These are phyloP conservation scores for Trichacis sp. DNA, from an alignment of 2,888 invertebrate genomes.

Conservation along the genomic window DNA sequence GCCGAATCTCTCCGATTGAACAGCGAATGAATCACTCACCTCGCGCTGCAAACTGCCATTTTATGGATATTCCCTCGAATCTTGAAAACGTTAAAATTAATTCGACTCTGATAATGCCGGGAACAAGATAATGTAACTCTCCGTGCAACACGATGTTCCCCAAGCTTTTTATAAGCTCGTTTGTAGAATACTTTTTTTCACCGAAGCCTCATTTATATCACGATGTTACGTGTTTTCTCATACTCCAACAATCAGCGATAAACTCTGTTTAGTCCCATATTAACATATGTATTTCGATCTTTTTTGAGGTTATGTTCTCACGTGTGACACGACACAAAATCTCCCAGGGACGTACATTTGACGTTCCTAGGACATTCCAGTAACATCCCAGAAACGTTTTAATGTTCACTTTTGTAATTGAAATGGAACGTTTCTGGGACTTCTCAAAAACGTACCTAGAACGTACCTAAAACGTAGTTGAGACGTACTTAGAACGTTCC, in stretches of 20 bases:
- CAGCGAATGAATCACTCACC: slow-evolving; percentile 48
- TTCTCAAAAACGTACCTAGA: too few relatives aligned
- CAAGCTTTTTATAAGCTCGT: slow-evolving; percentile 26
- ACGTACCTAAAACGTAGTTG: too few relatives aligned
- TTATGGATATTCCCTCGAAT: slow-evolving; percentile 42
- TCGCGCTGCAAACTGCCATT: slow-evolving; percentile 43
- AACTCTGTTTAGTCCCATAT: slow-evolving; percentile 30
- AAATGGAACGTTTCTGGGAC: too few relatives aligned
- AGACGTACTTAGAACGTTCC: too few relatives aligned
- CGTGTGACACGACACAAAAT: too few relatives aligned
- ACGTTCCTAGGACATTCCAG: too few relatives aligned
- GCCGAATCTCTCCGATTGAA: slow-evolving; percentile 37
- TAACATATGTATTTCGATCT: slow-evolving; percentile 39
- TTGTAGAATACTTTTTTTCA: slow-evolving; percentile 9
- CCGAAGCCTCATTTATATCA: slow-evolving; percentile 35
- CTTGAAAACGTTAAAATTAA: slow-evolving; percentile 42
- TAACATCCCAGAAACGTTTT: too few relatives aligned
- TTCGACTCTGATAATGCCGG: slow-evolving; percentile 44
- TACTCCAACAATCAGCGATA: slow-evolving; percentile 36
- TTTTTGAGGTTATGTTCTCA: too few relatives aligned
- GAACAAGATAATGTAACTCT: slow-evolving; percentile 41
- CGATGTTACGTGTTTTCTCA: slow-evolving; percentile 22
- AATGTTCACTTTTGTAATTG: too few relatives aligned
- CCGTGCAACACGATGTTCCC: slow-evolving; percentile 41
- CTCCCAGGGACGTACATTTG: too few relatives aligned